Base-by-base conservation (phyloP, 2,113 vertebrate genomes). In the Motacilla alba region DNA sequence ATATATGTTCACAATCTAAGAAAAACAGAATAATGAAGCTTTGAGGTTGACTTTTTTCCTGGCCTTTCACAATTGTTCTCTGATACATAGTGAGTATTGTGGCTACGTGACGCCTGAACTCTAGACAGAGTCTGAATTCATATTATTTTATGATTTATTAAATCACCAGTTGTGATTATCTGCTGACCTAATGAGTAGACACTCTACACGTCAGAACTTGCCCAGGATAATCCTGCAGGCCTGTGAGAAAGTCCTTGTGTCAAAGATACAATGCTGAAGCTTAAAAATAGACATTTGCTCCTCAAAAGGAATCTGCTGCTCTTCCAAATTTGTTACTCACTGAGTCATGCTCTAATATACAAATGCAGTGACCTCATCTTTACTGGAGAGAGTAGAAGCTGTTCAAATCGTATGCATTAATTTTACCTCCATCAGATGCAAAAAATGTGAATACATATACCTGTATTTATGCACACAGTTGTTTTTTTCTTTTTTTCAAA, bases 231-330 rank as follows among this genome's bases (percentile, higher is more conserved):
- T 92, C 44, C 60, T 90, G 12, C 22, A 58, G 53, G 68, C 69
- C 60, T 90, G 55, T 86, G 90, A 72, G 88, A 86, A 96, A 90
- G 83, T 78, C 92, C 49, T 80, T 56, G n/a, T 81, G 49, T 83
- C 79, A 89, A 52, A 83, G 88, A 64, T 88, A 49, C 41, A 89
- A 41, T 24, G 35, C 39, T 56, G 58, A 66, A 90, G 60, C 69
- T 94, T 95, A 95, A 97, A 95, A 95, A 96, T 94, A 95, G 93
- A 64, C 26, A 43, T 84, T 87, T 1, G 7, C 44, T 88, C 13
- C 79, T 94, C 72, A 70, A 30, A 93, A 88, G 68, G 78, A 77
- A 92, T 96, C 90, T 92, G 66, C 76, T 87, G 0, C 69, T 84
- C 60, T 87, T 95, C 86, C 69, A 89, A 18, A 72, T 81, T 80